These are phyloP conservation scores for Crocallis elinguaria DNA, from an alignment of 2,888 invertebrate genomes.

Conservation along the genomic window DNA sequence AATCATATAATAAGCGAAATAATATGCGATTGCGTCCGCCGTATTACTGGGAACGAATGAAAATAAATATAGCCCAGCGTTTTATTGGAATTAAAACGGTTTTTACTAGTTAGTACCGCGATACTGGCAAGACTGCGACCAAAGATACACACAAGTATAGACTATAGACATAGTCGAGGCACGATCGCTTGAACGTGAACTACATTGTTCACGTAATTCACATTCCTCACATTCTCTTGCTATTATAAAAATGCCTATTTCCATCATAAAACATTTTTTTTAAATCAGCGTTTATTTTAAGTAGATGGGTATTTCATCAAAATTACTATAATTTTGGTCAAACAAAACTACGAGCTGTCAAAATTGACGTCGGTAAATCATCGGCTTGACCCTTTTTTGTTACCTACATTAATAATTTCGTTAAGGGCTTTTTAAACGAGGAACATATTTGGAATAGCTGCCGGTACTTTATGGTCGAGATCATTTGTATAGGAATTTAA, in stretches of 20 bases:
- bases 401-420: conserved; percentile 76
- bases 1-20: conserved; percentile 53
- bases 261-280: conserved; percentile 57
- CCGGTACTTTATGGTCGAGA: conserved; percentile 73
- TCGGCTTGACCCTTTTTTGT: conserved; percentile 76
- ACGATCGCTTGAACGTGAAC: conserved; percentile 7
- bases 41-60: conserved; percentile 42
- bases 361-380: conserved; percentile 82
- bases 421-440: conserved; percentile 81
- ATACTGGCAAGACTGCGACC: conserved; percentile 45
- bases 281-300: conserved; percentile 71
- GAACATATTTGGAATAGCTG: conserved; percentile 77
- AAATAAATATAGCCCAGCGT: conserved; percentile 41
- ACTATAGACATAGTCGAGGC: conserved; percentile 50
- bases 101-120: conserved; percentile 31
- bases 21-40: conserved; percentile 39
- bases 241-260: conserved; percentile 65
- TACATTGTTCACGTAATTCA: conserved; percentile 35
- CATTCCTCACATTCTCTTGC: conserved; percentile 67
- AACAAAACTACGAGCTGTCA: conserved; percentile 82
- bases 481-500: conserved; percentile 77
- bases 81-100: conserved; percentile 32
- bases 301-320: conserved; percentile 79
- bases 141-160: too few relatives aligned
- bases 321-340: conserved; percentile 83